phyloP scores from a whole-genome alignment of 2,797 vertebrate species.

The Silurus lanzhouensis region DNA sequence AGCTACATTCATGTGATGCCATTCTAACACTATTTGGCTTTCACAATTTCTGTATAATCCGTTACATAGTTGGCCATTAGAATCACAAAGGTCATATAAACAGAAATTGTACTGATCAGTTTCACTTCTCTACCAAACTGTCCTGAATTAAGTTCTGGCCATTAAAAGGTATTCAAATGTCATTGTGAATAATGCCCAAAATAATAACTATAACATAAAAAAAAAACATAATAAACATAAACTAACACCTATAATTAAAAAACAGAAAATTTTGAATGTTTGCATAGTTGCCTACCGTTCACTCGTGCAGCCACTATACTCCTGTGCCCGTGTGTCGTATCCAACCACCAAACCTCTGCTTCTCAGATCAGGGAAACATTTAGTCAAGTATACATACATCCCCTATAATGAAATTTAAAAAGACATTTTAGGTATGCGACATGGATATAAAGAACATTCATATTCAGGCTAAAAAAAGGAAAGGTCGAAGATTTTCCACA shows the following conservation, averaged over 20 bases:
- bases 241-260: too few species aligned
- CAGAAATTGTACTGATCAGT: background rate
- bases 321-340: conserved; percentile 89
- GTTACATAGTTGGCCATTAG: background rate
- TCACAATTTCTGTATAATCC: background rate
- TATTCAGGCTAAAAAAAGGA: background rate
- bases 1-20: background rate
- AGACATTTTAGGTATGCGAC: background rate
- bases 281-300: conserved; percentile 74
- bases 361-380: conserved; percentile 81
- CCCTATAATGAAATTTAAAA: conserved; percentile 73
- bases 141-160: background rate
- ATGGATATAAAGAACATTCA: background rate
- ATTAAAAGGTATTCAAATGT: background rate
- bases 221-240: background rate
- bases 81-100: background rate
- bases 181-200: background rate
- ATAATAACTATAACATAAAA: background rate
- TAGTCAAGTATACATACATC: conserved; percentile 84
- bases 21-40: background rate
- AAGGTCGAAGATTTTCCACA: background rate
- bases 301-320: conserved; percentile 90
- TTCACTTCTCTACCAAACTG: background rate
- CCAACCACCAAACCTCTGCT: conserved; percentile 90
- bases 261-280: background rate